Evolutionary conservation across 1,140 invertebrate genomes (phyloP).

Genomic region (Euglossa dilemma): DNA sequence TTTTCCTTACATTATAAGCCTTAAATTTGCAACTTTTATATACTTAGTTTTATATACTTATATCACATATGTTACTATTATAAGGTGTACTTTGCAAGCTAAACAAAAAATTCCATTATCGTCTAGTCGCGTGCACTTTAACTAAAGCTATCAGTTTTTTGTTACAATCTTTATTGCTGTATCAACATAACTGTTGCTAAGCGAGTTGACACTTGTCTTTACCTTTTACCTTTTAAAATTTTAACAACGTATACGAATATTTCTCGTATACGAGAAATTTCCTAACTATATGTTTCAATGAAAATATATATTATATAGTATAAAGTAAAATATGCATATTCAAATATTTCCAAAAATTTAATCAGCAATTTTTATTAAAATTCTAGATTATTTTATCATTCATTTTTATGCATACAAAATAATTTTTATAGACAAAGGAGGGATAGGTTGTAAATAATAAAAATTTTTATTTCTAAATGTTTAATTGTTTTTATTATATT

Average conservation of each 20-base stretch:
- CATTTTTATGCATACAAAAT: too few species aligned
- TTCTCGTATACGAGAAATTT: too few species aligned
- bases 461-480: too few species aligned
- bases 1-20: neutral
- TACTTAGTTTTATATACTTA: neutral
- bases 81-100: neutral
- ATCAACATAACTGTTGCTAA: slow-evolving; percentile 20
- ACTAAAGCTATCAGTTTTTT: neutral
- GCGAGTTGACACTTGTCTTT: neutral
- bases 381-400: too few species aligned
- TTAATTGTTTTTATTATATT: too few species aligned
- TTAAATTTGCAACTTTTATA: neutral
- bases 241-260: neutral
- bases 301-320: neutral
- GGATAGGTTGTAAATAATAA: too few species aligned
- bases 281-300: neutral
- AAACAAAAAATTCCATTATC: neutral
- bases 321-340: neutral
- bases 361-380: neutral
- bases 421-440: too few species aligned
- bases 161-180: neutral
- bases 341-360: neutral
- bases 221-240: neutral
- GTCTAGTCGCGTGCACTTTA: neutral
- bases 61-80: neutral